Evolutionary conservation across 2,888 invertebrate genomes (phyloP).

Genomic region (Drosophila anomalata): DNA sequence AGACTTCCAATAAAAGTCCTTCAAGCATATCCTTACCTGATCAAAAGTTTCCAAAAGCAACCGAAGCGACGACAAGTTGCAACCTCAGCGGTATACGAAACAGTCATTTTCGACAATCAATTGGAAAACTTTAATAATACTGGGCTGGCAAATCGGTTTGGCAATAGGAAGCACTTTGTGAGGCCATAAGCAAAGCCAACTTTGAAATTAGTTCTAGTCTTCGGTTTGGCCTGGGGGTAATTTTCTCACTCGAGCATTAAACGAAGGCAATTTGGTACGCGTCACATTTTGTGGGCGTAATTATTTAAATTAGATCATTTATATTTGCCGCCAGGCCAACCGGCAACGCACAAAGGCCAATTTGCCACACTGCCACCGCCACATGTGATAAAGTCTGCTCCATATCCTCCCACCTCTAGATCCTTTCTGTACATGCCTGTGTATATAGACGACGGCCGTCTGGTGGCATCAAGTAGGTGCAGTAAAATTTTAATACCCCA

Average conservation of each 20-base stretch:
- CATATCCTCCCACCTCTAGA: conserved; percentile 36
- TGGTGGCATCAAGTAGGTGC: conserved; percentile 48
- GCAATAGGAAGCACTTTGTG: conserved; percentile 33
- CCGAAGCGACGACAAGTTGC: conserved; percentile 75
- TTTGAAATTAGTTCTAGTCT: conserved; percentile 46
- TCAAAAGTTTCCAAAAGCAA: conserved; percentile 74
- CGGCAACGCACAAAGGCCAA: conserved; percentile 63
- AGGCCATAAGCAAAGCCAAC: conserved; percentile 50
- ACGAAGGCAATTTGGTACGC: conserved; percentile 54
- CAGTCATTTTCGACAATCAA: conserved; percentile 66
- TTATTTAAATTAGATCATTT: conserved; percentile 82
- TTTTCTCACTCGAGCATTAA: conserved; percentile 60
- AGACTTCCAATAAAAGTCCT: neutral
- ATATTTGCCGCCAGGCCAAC: conserved; percentile 60
- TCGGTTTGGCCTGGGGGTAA: conserved; percentile 27
- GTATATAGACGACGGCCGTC: conserved; percentile 7
- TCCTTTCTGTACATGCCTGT: conserved; percentile 13
- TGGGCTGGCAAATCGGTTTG: conserved; percentile 11
- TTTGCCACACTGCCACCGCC: conserved; percentile 48
- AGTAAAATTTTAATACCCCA: conserved; percentile 70
- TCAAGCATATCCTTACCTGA: conserved; percentile 55
- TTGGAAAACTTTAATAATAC: conserved; percentile 37
- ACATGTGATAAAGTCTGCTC: conserved; percentile 57
- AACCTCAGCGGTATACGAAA: conserved; percentile 80
- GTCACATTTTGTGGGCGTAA: conserved; percentile 65